A percentile compares a stretch with the other conserved stretches of the same genome.
These are phyloP conservation scores for Schizopygopsis malacanthus DNA, from an alignment of 2,797 vertebrate species.

Conservation along the genomic window DNA sequence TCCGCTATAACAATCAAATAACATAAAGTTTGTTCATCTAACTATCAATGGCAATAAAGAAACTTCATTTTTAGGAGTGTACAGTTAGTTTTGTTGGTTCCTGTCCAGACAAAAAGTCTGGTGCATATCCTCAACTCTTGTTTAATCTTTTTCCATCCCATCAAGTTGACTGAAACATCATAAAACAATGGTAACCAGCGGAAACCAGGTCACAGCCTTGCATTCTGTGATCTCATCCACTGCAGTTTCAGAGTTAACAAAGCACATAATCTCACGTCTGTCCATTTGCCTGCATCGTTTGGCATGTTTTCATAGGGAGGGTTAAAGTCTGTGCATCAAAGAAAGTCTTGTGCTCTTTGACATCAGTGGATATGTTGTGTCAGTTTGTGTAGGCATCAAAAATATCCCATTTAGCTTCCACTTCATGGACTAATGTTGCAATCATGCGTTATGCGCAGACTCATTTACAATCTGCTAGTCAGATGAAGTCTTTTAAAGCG, in stretches of 20 bases:
- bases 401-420: conserved; percentile 49
- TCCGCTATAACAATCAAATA: neutral
- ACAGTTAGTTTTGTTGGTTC: conserved; percentile 15
- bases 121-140: conserved; percentile 62
- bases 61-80: neutral
- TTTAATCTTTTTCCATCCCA: conserved; percentile 79
- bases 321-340: conserved; percentile 73
- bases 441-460: conserved; percentile 53
- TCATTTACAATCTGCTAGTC: neutral
- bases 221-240: conserved; percentile 46
- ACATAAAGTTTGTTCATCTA: neutral
- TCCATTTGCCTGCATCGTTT: conserved; percentile 61
- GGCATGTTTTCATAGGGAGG: conserved; percentile 68
- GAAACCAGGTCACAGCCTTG: conserved; percentile 67
- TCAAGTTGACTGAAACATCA: conserved; percentile 73
- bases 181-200: conserved; percentile 66
- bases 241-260: conserved; percentile 51
- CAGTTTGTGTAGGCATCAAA: conserved; percentile 54
- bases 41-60: neutral
- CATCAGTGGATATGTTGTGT: conserved; percentile 53
- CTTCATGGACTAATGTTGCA: conserved; percentile 45
- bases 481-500: neutral
- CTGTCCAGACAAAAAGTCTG: conserved; percentile 37
- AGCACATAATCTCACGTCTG: conserved; percentile 49
- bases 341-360: conserved; percentile 54